Percentiles rank a stretch among this genome's conserved stretches.
Evolutionary conservation across 2,888 invertebrate species (phyloP).

Genomic region (Metalampra italica): DNA sequence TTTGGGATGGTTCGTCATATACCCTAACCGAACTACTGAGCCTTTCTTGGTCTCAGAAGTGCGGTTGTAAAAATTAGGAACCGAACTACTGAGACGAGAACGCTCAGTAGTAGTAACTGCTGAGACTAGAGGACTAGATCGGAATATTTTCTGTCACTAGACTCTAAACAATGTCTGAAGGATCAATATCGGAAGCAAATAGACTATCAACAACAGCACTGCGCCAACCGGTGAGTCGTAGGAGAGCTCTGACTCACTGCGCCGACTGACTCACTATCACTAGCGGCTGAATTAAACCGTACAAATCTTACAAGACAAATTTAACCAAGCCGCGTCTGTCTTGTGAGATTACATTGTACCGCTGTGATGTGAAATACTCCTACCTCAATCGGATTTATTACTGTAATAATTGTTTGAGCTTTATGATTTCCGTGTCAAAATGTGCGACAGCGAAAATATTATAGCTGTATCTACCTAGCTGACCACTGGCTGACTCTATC

Average conservation of each 20-base stretch:
- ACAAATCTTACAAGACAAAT: slow-evolving; percentile 9
- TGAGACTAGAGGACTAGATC: no score
- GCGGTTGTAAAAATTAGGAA: no score
- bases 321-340: slow-evolving; percentile 14
- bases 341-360: slow-evolving; percentile 15
- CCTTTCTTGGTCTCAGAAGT: no score
- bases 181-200: slow-evolving; percentile 31
- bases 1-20: no score
- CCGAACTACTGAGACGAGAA: no score
- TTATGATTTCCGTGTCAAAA: slow-evolving; percentile 1
- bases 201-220: slow-evolving; percentile 32
- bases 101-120: no score
- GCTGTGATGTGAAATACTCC: slow-evolving; percentile 24
- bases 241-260: slow-evolving; percentile 23
- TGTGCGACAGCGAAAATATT: background rate
- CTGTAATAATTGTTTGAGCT: slow-evolving; percentile 11
- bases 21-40: no score
- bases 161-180: no score
- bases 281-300: slow-evolving; percentile 41
- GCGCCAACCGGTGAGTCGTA: slow-evolving; percentile 22
- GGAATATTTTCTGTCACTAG: no score
- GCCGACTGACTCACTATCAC: slow-evolving; percentile 30
- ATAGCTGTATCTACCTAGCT: no score
- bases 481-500: no score
- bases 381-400: slow-evolving; percentile 16